Evolutionary conservation across 2,888 invertebrate genomes (phyloP).

Genomic region (Aelia acuminata): DNA sequence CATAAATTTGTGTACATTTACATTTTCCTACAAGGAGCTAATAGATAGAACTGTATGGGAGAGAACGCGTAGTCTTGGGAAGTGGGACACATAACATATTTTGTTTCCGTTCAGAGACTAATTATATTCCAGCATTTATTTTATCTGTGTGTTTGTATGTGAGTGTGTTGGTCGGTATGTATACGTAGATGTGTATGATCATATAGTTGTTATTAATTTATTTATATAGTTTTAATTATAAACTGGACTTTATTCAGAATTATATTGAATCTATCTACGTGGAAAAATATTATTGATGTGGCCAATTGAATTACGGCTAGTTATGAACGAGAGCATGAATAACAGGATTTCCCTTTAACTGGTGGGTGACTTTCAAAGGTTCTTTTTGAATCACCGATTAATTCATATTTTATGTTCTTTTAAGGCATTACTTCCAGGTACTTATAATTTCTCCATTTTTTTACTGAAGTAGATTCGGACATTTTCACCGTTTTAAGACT

Average conservation of each 20-base stretch:
- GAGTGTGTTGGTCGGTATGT: not conserved
- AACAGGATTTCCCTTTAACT: not conserved
- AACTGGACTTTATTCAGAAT: not conserved
- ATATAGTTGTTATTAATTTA: too few relatives aligned
- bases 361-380: not conserved
- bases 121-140: not conserved
- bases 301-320: not conserved
- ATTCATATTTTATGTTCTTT: not conserved
- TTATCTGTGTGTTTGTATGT: not conserved
- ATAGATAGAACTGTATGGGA: constrained; percentile 22
- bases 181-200: not conserved
- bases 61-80: constrained; percentile 22
- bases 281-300: not conserved
- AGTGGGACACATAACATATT: constrained; percentile 37
- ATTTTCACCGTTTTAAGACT: not conserved
- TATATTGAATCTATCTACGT: not conserved
- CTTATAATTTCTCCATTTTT: not conserved
- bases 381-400: not conserved
- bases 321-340: not conserved
- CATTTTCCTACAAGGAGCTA: constrained; percentile 44
- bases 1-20: constrained; percentile 13
- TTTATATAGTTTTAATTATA: not conserved
- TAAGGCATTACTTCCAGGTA: not conserved
- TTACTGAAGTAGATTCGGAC: not conserved
- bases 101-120: not conserved